Evolutionary conservation across 2,797 vertebrate species (phyloP).

Genomic region (Naso thynnoides): DNA sequence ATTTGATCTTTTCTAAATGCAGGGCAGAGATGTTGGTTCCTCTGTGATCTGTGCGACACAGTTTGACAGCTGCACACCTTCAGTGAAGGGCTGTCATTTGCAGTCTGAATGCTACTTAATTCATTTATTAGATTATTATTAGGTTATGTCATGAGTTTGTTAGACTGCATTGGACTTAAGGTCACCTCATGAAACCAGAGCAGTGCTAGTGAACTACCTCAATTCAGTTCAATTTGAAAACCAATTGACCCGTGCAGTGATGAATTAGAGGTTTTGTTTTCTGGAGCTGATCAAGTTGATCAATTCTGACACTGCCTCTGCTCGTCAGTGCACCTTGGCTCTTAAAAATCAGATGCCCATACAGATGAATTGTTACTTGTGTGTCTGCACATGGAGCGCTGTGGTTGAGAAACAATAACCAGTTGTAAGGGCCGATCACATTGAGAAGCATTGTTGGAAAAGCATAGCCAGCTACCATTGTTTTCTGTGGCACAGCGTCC

Average conservation of each 20-base stretch:
- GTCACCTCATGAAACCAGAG: background rate
- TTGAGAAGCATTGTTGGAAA: too few species aligned
- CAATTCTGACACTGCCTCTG: background rate
- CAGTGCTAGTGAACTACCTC: background rate
- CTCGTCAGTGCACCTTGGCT: background rate
- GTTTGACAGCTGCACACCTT: background rate
- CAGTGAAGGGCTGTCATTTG: slow-evolving; percentile 6
- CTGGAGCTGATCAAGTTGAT: background rate
- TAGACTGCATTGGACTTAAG: background rate
- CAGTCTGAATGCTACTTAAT: background rate
- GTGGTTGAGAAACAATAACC: background rate
- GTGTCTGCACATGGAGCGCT: background rate
- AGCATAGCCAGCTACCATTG: too few species aligned
- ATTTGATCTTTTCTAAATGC: background rate
- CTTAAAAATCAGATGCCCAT: background rate
- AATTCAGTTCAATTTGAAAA: background rate
- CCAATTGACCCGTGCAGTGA: background rate
- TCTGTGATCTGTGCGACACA: background rate
- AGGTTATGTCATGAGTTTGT: background rate
- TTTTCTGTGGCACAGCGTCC: too few species aligned
- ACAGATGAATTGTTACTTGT: background rate
- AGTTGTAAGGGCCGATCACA: too few species aligned
- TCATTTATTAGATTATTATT: background rate
- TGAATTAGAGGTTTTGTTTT: background rate
- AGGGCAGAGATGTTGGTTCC: background rate